Conservation (phyloP, 2,888 invertebrate genomes). For the Parascotia fuliginaria region DNA sequence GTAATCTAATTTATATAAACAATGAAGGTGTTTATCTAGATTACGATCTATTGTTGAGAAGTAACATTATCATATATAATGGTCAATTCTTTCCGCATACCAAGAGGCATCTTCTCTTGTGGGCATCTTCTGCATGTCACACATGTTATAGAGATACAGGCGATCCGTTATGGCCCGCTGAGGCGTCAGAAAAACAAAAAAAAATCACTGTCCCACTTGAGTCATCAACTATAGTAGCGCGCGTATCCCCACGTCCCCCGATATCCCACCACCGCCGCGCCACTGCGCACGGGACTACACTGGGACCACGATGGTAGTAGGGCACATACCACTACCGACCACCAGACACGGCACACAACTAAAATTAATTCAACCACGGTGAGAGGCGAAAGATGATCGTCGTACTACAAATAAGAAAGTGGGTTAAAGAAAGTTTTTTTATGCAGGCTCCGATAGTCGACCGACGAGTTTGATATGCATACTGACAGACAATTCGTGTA, state of each 20-base stretch:
- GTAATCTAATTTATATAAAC: no score
- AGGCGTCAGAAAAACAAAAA: constrained; percentile 63
- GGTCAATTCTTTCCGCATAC: constrained; percentile 58
- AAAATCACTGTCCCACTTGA: constrained; percentile 72
- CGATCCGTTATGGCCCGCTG: constrained; percentile 51
- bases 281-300: constrained; percentile 73
- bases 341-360: constrained; percentile 76
- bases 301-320: constrained; percentile 78
- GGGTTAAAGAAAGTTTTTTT: constrained; percentile 86
- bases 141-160: constrained; percentile 55
- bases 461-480: constrained; percentile 72
- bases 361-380: constrained; percentile 67
- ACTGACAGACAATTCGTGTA: constrained; percentile 53
- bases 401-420: constrained; percentile 75
- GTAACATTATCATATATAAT: not conserved
- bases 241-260: constrained; percentile 73
- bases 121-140: constrained; percentile 83
- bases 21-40: no score
- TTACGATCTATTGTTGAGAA: no score
- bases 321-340: constrained; percentile 78
- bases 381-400: constrained; percentile 79
- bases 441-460: constrained; percentile 69
- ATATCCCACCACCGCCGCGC: constrained; percentile 75
- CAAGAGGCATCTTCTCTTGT: constrained; percentile 77
- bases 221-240: constrained; percentile 57